Conservation (phyloP, 2,888 invertebrate genomes). For the Parnassius mnemosyne region DNA sequence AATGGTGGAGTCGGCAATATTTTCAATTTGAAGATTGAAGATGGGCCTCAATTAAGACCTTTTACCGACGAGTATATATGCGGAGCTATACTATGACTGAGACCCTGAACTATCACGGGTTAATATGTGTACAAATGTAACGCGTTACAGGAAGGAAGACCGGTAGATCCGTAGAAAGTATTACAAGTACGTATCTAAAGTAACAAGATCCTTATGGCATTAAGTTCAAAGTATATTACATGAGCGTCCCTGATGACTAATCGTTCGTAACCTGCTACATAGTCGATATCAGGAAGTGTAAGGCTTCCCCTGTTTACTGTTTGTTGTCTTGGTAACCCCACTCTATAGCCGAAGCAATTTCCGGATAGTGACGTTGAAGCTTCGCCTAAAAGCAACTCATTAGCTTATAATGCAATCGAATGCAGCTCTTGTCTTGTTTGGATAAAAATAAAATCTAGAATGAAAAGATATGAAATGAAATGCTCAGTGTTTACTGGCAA, state of each 20-base stretch:
- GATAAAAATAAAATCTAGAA: too few relatives aligned
- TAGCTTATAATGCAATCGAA: slow-evolving; percentile 31
- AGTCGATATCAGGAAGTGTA: slow-evolving; percentile 37
- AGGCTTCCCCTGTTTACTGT: slow-evolving; percentile 67
- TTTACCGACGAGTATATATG: too few relatives aligned
- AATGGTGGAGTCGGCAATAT: too few relatives aligned
- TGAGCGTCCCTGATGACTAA: slow-evolving; percentile 33
- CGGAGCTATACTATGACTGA: too few relatives aligned
- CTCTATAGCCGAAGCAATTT: slow-evolving; percentile 58
- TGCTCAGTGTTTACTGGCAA: not conserved
- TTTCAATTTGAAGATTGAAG: too few relatives aligned
- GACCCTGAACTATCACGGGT: too few relatives aligned
- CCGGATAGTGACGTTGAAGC: slow-evolving; percentile 53
- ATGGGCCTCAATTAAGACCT: too few relatives aligned
- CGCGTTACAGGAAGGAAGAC: slow-evolving; percentile 3
- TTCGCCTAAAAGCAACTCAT: slow-evolving; percentile 30
- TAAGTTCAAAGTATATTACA: slow-evolving; percentile 24
- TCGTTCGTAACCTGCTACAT: slow-evolving; percentile 31
- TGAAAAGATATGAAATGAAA: slow-evolving; percentile 1
- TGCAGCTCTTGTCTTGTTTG: slow-evolving; percentile 20
- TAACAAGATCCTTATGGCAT: slow-evolving; percentile 24
- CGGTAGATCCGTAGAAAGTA: slow-evolving; percentile 5
- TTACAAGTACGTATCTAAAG: slow-evolving; percentile 6
- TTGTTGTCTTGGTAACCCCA: slow-evolving; percentile 66
- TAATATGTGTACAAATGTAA: not conserved